Evolutionary conservation across 1,140 invertebrate genomes (phyloP).

Genomic region (Neodiprion pinetum): DNA sequence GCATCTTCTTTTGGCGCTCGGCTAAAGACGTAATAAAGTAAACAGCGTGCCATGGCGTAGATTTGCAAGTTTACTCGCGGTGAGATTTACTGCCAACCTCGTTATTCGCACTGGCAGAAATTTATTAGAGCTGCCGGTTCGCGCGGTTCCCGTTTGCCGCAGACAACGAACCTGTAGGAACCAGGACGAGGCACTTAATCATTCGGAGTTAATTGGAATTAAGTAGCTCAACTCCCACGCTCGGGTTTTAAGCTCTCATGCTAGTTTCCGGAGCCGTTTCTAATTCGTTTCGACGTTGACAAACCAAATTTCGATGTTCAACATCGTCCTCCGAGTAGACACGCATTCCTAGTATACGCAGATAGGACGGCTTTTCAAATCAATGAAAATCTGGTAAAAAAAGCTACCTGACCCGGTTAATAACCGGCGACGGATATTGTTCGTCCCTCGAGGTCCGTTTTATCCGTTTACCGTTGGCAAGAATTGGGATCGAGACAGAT

Average conservation of each 20-base stretch:
- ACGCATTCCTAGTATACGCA: too few relatives aligned
- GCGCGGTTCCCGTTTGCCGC: neutral
- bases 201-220: neutral
- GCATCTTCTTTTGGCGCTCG: neutral
- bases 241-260: neutral
- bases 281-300: neutral
- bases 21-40: neutral
- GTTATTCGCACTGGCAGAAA: slow-evolving; percentile 7
- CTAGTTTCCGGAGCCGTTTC: neutral
- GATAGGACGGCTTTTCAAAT: neutral
- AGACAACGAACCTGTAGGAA: neutral
- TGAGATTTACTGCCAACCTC: slow-evolving; percentile 3
- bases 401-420: neutral
- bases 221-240: slow-evolving; percentile 4
- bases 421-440: neutral
- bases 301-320: too few relatives aligned
- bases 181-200: slow-evolving; percentile 4
- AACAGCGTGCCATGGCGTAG: neutral
- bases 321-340: too few relatives aligned
- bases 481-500: neutral
- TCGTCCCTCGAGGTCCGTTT: neutral
- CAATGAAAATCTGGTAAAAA: neutral
- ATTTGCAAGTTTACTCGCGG: neutral
- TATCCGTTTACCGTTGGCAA: neutral
- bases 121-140: slow-evolving; percentile 4